Evolutionary conservation across 2,797 vertebrate genomes (phyloP), one percentile per base, ranked within the genome.

Genomic region (Sebastes flavidus): DNA sequence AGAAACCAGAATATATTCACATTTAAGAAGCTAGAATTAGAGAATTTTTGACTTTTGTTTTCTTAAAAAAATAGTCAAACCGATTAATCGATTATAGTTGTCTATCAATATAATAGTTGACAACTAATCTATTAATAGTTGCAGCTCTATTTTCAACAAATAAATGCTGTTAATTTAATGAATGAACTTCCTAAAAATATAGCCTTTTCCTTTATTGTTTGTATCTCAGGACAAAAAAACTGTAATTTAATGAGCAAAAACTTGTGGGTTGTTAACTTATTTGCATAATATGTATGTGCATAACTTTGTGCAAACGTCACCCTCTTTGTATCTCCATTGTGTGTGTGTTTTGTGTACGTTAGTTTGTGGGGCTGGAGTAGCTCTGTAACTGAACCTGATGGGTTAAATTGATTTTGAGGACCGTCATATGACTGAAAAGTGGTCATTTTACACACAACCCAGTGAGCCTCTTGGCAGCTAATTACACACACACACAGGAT

Each of bases 401-500:
- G 87, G 87, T 92, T 91, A 89, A 90, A 92, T 92, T 80, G 94
- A 94, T 93, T 94, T 91, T 91, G 84, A 93, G 94, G 81, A 62
- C 86, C 49, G 91, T 93, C 92, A 91, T 92, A 87, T 95, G 92
- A 92, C 92, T 88, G 84, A 89, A 88, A 90, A 78, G 77, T 82
- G 77, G 75, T 80, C 86, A 82, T 24, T n/a, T 52, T 9, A 52
- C 49, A 52, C 77, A 59, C 80, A 76, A 75, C 77, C 82, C 68
- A 69, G 60, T 66, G 32, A 88, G 78, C 81, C 68, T 89, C 46
- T 77, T 65, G 65, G 78, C 79, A 73, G 87, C 85, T 86, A 80
- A 85, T 80, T 24, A 22, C 60, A 32, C 56, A 49, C 30, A 66
- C 30, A 66, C 65, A 56, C 32, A 22, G 10, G 9, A 55, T 55